Evolutionary conservation across 2,113 vertebrate species (phyloP), one percentile per base, ranked within the genome.

Genomic region (Campylomormyrus numenius): DNA sequence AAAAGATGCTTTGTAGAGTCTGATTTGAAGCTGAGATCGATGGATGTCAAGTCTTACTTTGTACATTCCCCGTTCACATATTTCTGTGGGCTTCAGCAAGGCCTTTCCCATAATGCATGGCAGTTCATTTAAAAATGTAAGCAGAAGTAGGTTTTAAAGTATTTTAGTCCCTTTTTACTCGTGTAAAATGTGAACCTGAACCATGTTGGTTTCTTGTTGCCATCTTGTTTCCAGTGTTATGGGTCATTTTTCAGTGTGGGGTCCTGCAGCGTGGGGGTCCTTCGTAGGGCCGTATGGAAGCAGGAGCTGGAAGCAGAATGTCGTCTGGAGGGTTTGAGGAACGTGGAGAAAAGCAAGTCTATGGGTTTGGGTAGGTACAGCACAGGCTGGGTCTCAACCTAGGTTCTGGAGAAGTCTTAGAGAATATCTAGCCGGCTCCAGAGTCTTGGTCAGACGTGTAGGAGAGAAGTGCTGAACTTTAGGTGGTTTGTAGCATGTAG

Each of bases 121-220:
- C 90, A 93, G 93, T 94, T 86, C 92, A 93, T 94, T 93, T 90
- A 94, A 88, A 90, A 89, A 74, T 70, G 5, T 85, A 88, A 45
- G 53, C 45, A 56, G 15, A 24, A 87, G 74, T 88, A 89, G 80
- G 88, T 91, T 91, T 88, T 87, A 52, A 84, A 90, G 90, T 88
- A 91, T 88, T 80, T 89, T 88, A 91, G 94, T 91, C 94, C 91
- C 89, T 95, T 94, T 88, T 92, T 92, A 91, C 89, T 91, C 87
- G n/a, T 91, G 85, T 92, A 91, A 90, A 95, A 92, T 91, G 93
- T 89, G 74, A 91, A 94, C 92, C 95, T 96, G 95, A 96, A 95
- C 96, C 95, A 96, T 93, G 94, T 94, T 95, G 93, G 94, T 94
- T 95, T 95, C 91, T 92, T 93, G 92, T 93, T 91, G 91, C 83